These are phyloP conservation scores for Caenorhabditis panamensis DNA, from an alignment of 2,888 invertebrate genomes.

Conservation along the genomic window DNA sequence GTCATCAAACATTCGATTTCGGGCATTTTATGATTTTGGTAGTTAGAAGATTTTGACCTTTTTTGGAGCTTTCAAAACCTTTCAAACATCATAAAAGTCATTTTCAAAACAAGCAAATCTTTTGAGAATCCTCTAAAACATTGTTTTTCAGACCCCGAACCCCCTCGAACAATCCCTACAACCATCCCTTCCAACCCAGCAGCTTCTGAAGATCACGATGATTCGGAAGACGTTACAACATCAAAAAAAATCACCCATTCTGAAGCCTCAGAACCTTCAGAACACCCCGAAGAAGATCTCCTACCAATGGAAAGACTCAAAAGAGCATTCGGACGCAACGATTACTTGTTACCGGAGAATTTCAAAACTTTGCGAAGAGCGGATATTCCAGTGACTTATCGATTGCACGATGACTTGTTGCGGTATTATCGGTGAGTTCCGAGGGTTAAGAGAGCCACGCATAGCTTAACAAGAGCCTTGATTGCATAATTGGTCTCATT, in stretches of 20 bases:
- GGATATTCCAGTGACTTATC: constrained; percentile 80
- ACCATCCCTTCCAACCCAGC: not conserved
- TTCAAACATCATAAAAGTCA: no score
- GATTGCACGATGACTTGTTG: constrained; percentile 79
- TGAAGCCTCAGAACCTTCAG: constrained; percentile 1
- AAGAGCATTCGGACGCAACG: constrained; percentile 73
- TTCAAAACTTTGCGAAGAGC: constrained; percentile 74
- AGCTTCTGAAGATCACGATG: not conserved
- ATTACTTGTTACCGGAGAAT: constrained; percentile 78
- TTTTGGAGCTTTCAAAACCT: no score
- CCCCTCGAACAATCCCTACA: not conserved
- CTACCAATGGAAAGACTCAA: constrained; percentile 55
- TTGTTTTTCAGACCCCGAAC: not conserved
- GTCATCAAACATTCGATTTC: no score
- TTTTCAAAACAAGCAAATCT: no score
- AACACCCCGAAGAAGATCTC: not conserved
- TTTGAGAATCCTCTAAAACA: no score
- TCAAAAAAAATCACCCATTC: no score
- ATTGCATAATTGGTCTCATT: no score
- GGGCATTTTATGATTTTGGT: no score
- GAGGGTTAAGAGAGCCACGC: not conserved
- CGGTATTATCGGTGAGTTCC: constrained; percentile 71
- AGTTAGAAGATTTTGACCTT: no score
- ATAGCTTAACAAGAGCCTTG: no score
- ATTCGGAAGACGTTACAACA: not conserved